Evolutionary conservation across 2,113 vertebrate genomes (phyloP), one percentile per base, ranked within the genome.

Genomic region (Rhagologus leucostigma): DNA sequence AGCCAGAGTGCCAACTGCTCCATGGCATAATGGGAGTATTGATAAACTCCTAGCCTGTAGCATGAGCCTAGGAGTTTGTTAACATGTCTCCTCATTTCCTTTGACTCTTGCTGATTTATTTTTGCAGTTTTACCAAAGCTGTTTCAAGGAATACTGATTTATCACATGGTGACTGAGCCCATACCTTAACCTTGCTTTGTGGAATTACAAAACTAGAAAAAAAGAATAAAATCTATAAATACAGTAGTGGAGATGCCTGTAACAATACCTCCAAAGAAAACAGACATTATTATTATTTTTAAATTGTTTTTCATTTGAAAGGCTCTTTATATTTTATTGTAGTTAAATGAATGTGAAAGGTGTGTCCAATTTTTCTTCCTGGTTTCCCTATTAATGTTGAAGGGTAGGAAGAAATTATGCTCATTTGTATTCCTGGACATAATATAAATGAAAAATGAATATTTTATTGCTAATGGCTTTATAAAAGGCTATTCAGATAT

Each of bases 401-500:
- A 90, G 24, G 22, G 50, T 76, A 70, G 67, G 50, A 85, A 80
- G 82, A 95, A 89, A 91, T 93, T 83, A 80, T 24, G 26, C 47
- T 94, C 32, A 80, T 94, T 91, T 96, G 55, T 96, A 90, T 94
- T 94, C 67, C 55, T 88, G 93, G 91, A 83, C 70, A 52, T 77
- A 85, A 80, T 77, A 83, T 52, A 95, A 83, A 83, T 85, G 87
- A 85, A 91, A 95, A 93, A 93, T 74, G 17, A 83, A 47, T 76
- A 59, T 91, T 94, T 87, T 94, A 70, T 80, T 80, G 59, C 29
- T 91, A 92, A 93, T 76, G 49, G 46, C 69, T 96, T 93, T 95
- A 73, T 87, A 78, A 94, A 97, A 95, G 57, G 32, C n/a, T 85
- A 10, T 87, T 89, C 37, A 50, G 41, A 39, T 65, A 49, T 76